Conservation (phyloP, 2,113 vertebrate species). For the Ciconia boyciana region DNA sequence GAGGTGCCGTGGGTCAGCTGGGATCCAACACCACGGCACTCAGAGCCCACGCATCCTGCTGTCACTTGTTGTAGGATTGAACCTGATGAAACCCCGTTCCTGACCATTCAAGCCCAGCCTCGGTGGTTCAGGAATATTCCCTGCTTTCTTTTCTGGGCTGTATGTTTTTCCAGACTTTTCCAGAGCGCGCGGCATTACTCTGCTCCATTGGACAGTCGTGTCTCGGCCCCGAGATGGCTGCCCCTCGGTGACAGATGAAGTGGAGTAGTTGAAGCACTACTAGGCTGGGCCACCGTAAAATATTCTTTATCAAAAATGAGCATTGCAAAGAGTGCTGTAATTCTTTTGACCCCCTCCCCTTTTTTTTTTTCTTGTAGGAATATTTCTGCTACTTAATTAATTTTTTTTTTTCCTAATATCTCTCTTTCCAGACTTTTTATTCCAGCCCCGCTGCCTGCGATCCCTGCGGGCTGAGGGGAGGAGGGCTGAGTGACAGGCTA, state of each 20-base stretch:
- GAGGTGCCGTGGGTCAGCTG: background rate
- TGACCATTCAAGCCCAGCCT: background rate
- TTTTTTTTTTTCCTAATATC: slow-evolving; percentile 3
- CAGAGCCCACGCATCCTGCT: no score
- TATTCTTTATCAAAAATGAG: background rate
- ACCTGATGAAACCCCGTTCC: background rate
- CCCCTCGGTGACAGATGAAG: background rate
- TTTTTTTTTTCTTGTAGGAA: background rate
- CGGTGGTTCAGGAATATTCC: background rate
- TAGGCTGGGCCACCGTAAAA: background rate
- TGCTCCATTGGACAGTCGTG: accelerated
- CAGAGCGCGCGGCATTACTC: accelerated
- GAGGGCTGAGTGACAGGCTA: slow-evolving; percentile 71
- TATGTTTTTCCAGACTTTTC: background rate
- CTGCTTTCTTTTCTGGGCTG: background rate
- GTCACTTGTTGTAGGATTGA: accelerated
- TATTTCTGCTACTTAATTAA: background rate
- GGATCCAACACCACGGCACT: background rate
- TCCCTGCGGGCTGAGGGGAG: background rate
- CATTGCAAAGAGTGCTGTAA: background rate
- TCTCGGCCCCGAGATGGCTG: background rate
- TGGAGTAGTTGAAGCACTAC: background rate
- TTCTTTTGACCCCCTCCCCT: background rate
- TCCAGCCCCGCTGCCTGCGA: background rate
- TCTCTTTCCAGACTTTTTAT: slow-evolving; percentile 24